Base-by-base conservation (phyloP, 1,140 invertebrate genomes). In the Bombus huntii region DNA sequence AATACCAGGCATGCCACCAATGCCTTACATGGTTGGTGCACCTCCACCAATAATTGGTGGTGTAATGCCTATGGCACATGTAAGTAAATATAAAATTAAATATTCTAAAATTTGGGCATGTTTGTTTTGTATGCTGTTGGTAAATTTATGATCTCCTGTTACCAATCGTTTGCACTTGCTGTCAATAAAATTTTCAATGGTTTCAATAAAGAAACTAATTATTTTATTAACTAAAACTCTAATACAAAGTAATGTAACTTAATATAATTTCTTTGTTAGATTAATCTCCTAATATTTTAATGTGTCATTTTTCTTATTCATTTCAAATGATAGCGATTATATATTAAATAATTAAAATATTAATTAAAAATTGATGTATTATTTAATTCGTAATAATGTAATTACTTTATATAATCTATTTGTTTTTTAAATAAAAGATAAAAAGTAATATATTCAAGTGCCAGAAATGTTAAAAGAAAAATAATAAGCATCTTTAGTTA, bases 61-160 rank as follows among this genome's bases (percentile, higher is more conserved):
- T 79, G 94, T 95, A 39, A 95, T 95, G 95, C 94, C 94, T 47
- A 95, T 95, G 95, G 89, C 94, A 47, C 95, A 95, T 90, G 95
- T 95, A 92, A 92, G 95, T 94, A 86, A 62, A 87, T 31, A 76
- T 71, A 62, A 15, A 25, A 72, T 72, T 47, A 73, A 37, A 53
- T 72, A 4, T 71, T 68, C 6, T 72, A 71, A 75, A 44, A 31
- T 53, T 53, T 53, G 47, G 47, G 42, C 77, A 47, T 66, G 68
- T 75, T 71, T 76, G 47, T 53, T 53, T 81, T 80, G 62, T 44
- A 66, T 25, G 22, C 31, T 70, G 65, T 70, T 66, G 39, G 25
- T 77, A 2, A 37, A 83, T 73, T 81, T 59, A 25, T 57, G 2
- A 37, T 85, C 62, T 71, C 13, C 22, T 47, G 12, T 81, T 57